Evolutionary conservation across 2,797 vertebrate genomes (phyloP).

Genomic region (Somateria mollissima): DNA sequence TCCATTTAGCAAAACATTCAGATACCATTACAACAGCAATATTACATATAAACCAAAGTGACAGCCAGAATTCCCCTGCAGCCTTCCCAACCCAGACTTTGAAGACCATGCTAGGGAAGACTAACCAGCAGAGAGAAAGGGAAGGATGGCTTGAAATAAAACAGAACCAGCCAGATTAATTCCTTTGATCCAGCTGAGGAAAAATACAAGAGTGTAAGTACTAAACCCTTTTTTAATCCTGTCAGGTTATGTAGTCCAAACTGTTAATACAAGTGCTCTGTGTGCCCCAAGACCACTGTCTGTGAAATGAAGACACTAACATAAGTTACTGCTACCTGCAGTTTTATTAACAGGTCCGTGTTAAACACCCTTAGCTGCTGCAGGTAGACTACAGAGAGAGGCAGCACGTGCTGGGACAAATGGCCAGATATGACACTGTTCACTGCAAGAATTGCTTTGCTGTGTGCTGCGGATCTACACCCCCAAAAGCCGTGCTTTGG

Average conservation of each 20-base stretch:
- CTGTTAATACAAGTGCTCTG: background rate
- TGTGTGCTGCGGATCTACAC: background rate
- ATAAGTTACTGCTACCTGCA: background rate
- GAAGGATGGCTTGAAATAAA: background rate
- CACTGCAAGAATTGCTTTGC: background rate
- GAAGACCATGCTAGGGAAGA: background rate
- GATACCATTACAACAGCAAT: background rate
- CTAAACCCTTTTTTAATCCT: background rate
- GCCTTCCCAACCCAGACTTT: background rate
- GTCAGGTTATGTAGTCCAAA: background rate
- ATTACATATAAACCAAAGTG: conserved; percentile 5
- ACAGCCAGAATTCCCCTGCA: conserved; percentile 1
- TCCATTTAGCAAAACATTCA: background rate
- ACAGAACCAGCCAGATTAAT: background rate
- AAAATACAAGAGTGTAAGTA: background rate
- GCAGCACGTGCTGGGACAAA: background rate
- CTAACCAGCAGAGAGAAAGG: conserved; percentile 9
- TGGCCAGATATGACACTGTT: background rate
- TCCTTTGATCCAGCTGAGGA: background rate
- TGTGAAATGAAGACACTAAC: background rate
- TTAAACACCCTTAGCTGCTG: background rate
- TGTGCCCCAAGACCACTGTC: background rate
- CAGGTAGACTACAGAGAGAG: background rate
- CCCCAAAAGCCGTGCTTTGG: background rate
- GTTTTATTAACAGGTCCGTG: background rate